These are phyloP conservation scores for Phaedon cochleariae DNA, from an alignment of 2,888 invertebrate genomes.

Conservation along the genomic window DNA sequence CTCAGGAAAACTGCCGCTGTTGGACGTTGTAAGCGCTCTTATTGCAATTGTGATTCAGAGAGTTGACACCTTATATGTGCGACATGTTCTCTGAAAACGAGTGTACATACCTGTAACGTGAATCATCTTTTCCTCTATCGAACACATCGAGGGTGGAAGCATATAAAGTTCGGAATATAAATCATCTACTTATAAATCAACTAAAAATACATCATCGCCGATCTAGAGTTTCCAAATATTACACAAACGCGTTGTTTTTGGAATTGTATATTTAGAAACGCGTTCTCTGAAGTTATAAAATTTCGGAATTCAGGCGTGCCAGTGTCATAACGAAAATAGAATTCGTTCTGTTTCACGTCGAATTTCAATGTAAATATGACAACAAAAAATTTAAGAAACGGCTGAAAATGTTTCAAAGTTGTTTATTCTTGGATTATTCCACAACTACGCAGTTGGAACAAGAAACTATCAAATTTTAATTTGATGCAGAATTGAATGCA, in stretches of 20 bases:
- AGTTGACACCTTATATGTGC: too few relatives aligned
- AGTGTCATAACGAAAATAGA: slow-evolving; percentile 10
- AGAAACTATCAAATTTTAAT: too few relatives aligned
- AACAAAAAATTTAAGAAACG: background rate
- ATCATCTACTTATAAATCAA: slow-evolving; percentile 17
- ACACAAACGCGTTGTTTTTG: slow-evolving; percentile 27
- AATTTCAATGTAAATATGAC: slow-evolving; percentile 13
- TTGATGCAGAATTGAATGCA: too few relatives aligned
- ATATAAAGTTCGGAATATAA: background rate
- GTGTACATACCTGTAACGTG: too few relatives aligned
- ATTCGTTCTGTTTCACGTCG: slow-evolving; percentile 1
- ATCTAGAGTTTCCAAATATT: slow-evolving; percentile 35
- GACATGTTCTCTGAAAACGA: too few relatives aligned
- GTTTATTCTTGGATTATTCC: background rate
- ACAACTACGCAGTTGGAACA: background rate
- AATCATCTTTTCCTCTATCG: too few relatives aligned
- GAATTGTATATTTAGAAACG: slow-evolving; percentile 23
- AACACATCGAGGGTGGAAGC: too few relatives aligned
- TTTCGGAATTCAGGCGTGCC: slow-evolving; percentile 6
- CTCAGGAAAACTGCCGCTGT: too few relatives aligned
- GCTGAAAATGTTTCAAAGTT: background rate
- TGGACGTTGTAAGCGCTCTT: too few relatives aligned
- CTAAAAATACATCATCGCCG: slow-evolving; percentile 34
- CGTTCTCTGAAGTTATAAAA: slow-evolving; percentile 28
- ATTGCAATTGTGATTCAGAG: too few relatives aligned